phyloP scores from a whole-genome alignment of 2,797 vertebrate species.

The Poeciliopsis gracilis region DNA sequence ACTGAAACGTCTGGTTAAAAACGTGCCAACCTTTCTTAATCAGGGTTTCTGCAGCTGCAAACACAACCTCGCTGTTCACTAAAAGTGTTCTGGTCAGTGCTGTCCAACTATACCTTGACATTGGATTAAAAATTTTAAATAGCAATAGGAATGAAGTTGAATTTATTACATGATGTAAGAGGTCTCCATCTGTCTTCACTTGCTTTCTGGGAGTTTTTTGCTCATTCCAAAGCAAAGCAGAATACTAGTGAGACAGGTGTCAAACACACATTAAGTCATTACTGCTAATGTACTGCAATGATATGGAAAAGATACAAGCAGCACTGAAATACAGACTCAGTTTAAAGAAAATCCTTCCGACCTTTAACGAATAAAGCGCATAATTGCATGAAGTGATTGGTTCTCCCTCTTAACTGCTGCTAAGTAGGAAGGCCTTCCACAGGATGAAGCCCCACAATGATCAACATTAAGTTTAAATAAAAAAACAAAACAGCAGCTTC shows the following conservation, averaged over 20 bases:
- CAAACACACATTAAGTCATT: slow-evolving; percentile 79
- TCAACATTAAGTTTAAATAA: slow-evolving; percentile 34
- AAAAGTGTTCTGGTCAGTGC: slow-evolving; percentile 1
- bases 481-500: slow-evolving; percentile 44
- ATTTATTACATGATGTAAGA: background rate
- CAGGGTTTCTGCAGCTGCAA: slow-evolving; percentile 16
- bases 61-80: slow-evolving; percentile 18
- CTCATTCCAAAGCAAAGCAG: slow-evolving; percentile 66
- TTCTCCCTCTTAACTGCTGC: slow-evolving; percentile 72
- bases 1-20: slow-evolving; percentile 28
- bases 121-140: background rate
- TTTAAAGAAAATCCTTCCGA: slow-evolving; percentile 65
- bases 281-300: slow-evolving; percentile 69
- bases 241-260: slow-evolving; percentile 65
- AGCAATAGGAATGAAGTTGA: background rate
- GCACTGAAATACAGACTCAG: slow-evolving; percentile 52
- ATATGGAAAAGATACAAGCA: slow-evolving; percentile 69
- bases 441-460: slow-evolving; percentile 49
- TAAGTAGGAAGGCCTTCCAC: slow-evolving; percentile 65
- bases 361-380: slow-evolving; percentile 76
- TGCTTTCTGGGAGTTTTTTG: slow-evolving; percentile 49
- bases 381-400: slow-evolving; percentile 63
- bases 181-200: slow-evolving; percentile 47
- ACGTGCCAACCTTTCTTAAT: slow-evolving; percentile 21
- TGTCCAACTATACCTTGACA: background rate